Percentiles rank a stretch among this genome's conserved stretches.
These are phyloP conservation scores for Ceratotherium simum DNA, from an alignment of 2,113 vertebrate genomes.

Conservation along the genomic window DNA sequence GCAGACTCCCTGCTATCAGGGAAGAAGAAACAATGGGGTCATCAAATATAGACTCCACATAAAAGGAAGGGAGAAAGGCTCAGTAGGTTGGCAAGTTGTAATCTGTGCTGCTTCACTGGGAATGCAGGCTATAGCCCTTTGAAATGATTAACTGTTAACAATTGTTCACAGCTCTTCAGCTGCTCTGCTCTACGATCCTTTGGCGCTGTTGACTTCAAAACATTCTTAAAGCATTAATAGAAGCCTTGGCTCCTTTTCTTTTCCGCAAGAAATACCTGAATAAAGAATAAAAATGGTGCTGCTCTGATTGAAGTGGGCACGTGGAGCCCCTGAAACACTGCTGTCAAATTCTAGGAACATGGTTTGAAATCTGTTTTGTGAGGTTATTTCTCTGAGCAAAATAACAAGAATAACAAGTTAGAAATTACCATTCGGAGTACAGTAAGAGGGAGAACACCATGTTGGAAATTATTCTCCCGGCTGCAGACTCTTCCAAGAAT, in stretches of 20 bases:
- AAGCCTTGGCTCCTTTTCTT: not conserved
- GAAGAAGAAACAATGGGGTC: not conserved
- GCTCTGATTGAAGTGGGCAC: not conserved
- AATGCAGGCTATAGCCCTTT: not conserved
- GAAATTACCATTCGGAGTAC: not conserved
- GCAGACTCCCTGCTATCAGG: not conserved
- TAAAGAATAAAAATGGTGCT: not conserved
- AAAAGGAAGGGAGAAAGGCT: not conserved
- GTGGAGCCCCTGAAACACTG: not conserved
- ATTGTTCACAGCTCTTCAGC: not conserved
- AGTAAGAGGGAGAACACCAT: not conserved
- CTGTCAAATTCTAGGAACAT: not conserved
- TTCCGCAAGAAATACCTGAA: conserved; percentile 31
- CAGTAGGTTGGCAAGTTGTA: not conserved
- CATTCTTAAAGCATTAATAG: conserved; percentile 36
- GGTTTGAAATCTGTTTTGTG: not conserved
- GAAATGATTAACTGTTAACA: conserved; percentile 20
- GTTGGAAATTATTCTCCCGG: not conserved
- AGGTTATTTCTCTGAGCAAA: not conserved
- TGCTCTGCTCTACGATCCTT: not conserved
- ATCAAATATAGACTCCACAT: not conserved
- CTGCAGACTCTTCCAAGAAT: not conserved
- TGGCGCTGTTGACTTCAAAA: not conserved
- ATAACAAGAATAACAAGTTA: not conserved
- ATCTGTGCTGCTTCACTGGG: not conserved